Evolutionary conservation across 2,888 invertebrate genomes (phyloP).

Genomic region (Philereme vetulata): DNA sequence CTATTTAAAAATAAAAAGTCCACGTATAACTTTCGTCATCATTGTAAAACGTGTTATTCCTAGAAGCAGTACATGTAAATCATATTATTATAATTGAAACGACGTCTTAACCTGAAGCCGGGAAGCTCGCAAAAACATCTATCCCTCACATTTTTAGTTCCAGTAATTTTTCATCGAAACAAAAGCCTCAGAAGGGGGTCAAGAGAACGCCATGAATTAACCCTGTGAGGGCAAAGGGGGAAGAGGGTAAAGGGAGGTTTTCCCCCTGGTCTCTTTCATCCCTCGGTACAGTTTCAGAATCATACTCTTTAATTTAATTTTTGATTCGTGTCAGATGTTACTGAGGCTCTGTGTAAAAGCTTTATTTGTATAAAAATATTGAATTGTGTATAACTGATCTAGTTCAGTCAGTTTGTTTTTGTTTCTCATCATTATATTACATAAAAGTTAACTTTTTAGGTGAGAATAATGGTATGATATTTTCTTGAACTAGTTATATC

Average conservation of each 20-base stretch:
- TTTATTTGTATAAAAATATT: slow-evolving; percentile 27
- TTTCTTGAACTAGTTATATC: too few species aligned
- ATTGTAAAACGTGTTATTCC: too few species aligned
- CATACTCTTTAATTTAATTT: slow-evolving; percentile 67
- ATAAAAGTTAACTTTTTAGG: too few species aligned
- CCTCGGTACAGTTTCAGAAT: slow-evolving; percentile 52
- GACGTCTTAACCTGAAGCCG: background rate
- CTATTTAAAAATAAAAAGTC: too few species aligned
- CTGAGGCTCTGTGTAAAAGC: slow-evolving; percentile 25
- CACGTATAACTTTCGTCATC: too few species aligned
- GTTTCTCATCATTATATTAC: too few species aligned
- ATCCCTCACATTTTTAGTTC: slow-evolving; percentile 48
- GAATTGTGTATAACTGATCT: slow-evolving; percentile 20
- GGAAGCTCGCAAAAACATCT: slow-evolving; percentile 37
- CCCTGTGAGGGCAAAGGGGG: slow-evolving; percentile 45
- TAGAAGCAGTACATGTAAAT: too few species aligned
- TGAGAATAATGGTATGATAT: too few species aligned
- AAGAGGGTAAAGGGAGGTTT: too few species aligned
- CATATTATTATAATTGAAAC: too few species aligned
- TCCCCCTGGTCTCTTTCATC: slow-evolving; percentile 29
- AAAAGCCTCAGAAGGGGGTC: slow-evolving; percentile 72
- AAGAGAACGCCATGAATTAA: slow-evolving; percentile 62
- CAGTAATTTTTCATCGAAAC: slow-evolving; percentile 77
- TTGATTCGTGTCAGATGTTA: slow-evolving; percentile 44
- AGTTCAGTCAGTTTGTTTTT: slow-evolving; percentile 14